Conservation (phyloP, 2,888 invertebrate genomes). For the Carabus problematicus region DNA sequence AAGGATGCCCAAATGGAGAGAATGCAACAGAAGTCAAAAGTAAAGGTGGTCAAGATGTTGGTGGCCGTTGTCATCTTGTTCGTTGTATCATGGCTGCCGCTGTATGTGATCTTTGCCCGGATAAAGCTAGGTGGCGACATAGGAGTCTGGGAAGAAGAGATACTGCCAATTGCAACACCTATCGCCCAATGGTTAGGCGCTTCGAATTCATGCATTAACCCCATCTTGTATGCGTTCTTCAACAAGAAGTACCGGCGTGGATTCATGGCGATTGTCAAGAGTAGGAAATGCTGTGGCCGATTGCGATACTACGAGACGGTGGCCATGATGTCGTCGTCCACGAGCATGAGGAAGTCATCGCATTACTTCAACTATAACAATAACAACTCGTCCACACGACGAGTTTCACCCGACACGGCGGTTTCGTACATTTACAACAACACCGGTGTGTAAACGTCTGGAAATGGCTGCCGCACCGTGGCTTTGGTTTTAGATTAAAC, state of each 20-base stretch:
- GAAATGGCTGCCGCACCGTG: slow-evolving; percentile 46
- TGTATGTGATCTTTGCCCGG: slow-evolving; percentile 87
- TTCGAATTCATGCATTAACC: slow-evolving; percentile 95
- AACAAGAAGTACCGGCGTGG: slow-evolving; percentile 92
- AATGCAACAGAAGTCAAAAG: slow-evolving; percentile 93
- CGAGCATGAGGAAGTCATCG: slow-evolving; percentile 84
- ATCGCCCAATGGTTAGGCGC: slow-evolving; percentile 92
- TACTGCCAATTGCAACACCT: slow-evolving; percentile 82
- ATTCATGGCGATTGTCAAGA: slow-evolving; percentile 86
- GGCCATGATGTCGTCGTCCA: slow-evolving; percentile 84
- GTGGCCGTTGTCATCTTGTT: slow-evolving; percentile 93
- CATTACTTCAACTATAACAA: slow-evolving; percentile 80
- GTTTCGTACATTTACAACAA: slow-evolving; percentile 71
- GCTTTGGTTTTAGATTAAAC: slow-evolving; percentile 23
- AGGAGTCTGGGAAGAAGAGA: slow-evolving; percentile 79
- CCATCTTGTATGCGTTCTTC: slow-evolving; percentile 92
- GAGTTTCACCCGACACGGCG: slow-evolving; percentile 57
- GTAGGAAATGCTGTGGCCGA: slow-evolving; percentile 84
- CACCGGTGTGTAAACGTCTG: slow-evolving; percentile 70
- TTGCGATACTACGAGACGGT: slow-evolving; percentile 87
- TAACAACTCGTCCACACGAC: slow-evolving; percentile 63
- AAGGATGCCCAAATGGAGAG: slow-evolving; percentile 91
- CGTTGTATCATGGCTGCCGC: slow-evolving; percentile 90
- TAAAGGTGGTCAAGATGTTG: slow-evolving; percentile 94
- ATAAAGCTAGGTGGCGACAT: slow-evolving; percentile 82